Conservation (phyloP, 1,140 invertebrate species). For the Brachionus koreanus region DNA sequence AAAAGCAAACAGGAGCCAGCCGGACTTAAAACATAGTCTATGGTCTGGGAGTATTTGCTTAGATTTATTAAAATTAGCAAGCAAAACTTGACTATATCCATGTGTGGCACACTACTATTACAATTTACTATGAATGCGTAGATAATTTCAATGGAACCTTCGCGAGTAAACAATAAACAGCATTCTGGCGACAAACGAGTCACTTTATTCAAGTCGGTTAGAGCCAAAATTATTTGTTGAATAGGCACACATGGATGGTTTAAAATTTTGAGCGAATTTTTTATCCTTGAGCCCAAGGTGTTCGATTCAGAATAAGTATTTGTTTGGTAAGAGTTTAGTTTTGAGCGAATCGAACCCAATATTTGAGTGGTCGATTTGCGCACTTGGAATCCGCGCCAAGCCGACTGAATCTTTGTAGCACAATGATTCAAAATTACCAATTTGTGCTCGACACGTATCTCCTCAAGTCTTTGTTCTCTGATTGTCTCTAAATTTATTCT, state of each 20-base stretch:
- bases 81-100: constrained; percentile 29
- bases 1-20: neutral
- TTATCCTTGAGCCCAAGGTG: constrained; percentile 27
- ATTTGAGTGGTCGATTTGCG: neutral
- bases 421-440: neutral
- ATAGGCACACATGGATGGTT: neutral
- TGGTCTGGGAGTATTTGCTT: neutral
- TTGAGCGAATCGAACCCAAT: neutral
- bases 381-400: constrained; percentile 20
- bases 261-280: constrained; percentile 15
- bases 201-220: constrained; percentile 32
- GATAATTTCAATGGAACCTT: constrained; percentile 23
- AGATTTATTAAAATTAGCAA: constrained; percentile 34
- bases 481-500: neutral
- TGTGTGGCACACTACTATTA: constrained; percentile 41
- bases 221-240: neutral
- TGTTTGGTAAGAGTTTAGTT: constrained; percentile 12
- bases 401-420: neutral
- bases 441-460: neutral
- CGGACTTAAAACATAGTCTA: neutral
- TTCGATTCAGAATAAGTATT: neutral
- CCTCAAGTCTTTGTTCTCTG: neutral
- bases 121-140: constrained; percentile 16
- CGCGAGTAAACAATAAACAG: constrained; percentile 22
- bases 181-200: constrained; percentile 38